These are phyloP conservation scores for Cercopithecus mona DNA, from an alignment of 2,113 vertebrate genomes.

Conservation along the genomic window DNA sequence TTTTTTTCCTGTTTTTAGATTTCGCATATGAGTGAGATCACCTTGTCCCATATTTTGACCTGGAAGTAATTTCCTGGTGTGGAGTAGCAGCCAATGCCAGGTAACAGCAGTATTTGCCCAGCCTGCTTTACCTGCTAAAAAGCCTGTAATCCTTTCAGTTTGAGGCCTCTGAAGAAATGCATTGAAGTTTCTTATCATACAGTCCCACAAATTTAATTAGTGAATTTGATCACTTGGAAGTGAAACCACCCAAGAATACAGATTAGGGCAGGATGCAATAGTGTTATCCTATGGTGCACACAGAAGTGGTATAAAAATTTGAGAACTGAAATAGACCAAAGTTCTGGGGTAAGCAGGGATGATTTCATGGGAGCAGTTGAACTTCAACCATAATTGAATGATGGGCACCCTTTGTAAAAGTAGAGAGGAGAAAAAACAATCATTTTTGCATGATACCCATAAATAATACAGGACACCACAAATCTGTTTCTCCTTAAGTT, in stretches of 20 bases:
- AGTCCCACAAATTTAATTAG: neutral
- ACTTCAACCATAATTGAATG: too few species aligned
- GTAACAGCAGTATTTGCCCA: fast-evolving
- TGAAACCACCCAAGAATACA: neutral
- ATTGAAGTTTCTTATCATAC: fast-evolving
- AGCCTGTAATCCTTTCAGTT: neutral
- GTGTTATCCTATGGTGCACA: fast-evolving
- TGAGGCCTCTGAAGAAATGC: neutral
- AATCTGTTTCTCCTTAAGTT: too few species aligned
- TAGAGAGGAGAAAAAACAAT: neutral
- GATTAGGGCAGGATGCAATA: fast-evolving
- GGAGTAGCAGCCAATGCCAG: fast-evolving
- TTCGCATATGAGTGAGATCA: neutral
- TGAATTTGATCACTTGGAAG: neutral
- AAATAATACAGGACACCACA: neutral
- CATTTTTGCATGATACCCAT: neutral
- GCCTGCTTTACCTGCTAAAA: too few species aligned
- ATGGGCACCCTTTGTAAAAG: neutral
- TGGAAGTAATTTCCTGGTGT: neutral
- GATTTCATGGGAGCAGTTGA: neutral
- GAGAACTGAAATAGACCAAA: fast-evolving
- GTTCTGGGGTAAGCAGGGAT: too few species aligned
- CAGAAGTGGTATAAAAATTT: too few species aligned
- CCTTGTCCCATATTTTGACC: neutral
- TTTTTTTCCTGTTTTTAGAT: neutral